Base-by-base conservation (phyloP, 2,113 vertebrate species). In the Phodopus roborovskii region DNA sequence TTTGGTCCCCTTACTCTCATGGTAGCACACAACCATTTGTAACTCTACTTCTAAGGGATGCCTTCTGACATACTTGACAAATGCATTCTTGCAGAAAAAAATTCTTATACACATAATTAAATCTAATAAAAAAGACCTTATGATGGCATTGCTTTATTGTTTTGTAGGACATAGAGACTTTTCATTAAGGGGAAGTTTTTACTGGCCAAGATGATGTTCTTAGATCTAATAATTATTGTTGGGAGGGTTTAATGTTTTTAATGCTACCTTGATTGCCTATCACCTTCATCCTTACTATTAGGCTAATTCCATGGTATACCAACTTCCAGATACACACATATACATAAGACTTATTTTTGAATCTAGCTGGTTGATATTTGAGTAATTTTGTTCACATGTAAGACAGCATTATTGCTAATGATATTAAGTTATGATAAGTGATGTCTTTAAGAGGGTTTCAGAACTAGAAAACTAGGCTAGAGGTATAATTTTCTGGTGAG, bases 281-380 rank as follows among this genome's bases (percentile, higher is more conserved):
- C 30, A 20, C 85, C 90, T 92, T 17, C 24, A 1, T 48, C 6
- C 91, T 95, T 84, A 53, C 75, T 94, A 33, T 89, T 96, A 90
- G 77, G 30, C 73, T 64, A 85, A 36, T 60, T 9, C 16, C 20
- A 88, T 60, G 30, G 60, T 48, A 85, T 16, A 53, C 10, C 19
- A 68, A 50, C 58, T 93, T 92, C 17, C 77, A 60, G 45, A 95
- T 83, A 30, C 13, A 77, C 22, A 77, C 53, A 39, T 30, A 53
- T 20, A 53, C 58, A 50, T 88, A 71, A 92, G 82, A 50, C 90
- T 73, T 91, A 91, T 85, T 90, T 36, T 92, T 90, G 0, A 73
- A 75, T 94, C 73, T 96, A 93, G 26, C 48, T 71, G 11, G 83
- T 88, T 85, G 86, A 92, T 94, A 82, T 88, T 85, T 91, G 64